Percentiles rank a stretch among this genome's conserved stretches.
Evolutionary conservation across 2,888 invertebrate genomes (phyloP).

Genomic region (Heliconius sara): DNA sequence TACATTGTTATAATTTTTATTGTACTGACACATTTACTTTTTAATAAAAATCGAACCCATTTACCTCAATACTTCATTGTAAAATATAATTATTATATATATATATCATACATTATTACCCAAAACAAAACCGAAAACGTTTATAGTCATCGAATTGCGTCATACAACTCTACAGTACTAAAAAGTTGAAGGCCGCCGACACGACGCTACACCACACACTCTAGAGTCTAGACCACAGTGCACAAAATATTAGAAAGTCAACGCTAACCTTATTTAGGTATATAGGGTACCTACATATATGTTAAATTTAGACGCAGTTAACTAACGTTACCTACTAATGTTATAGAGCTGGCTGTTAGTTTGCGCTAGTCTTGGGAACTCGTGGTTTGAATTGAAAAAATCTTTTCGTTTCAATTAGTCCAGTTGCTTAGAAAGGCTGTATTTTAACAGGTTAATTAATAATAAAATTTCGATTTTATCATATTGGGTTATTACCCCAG

Average conservation of each 20-base stretch:
- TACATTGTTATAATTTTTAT: too few species aligned
- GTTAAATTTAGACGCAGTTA: not conserved
- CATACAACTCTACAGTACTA: constrained; percentile 29
- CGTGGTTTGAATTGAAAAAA: too few species aligned
- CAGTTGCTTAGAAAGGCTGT: too few species aligned
- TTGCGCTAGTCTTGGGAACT: too few species aligned
- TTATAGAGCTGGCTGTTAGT: too few species aligned
- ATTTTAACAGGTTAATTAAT: too few species aligned
- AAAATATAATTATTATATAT: not conserved
- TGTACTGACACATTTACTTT: not conserved
- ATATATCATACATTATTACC: not conserved
- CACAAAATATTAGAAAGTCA: constrained; percentile 46
- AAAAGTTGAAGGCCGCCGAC: constrained; percentile 44
- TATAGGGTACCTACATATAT: constrained; percentile 5
- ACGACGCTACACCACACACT: constrained; percentile 24
- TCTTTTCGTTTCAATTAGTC: too few species aligned
- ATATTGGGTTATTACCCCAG: too few species aligned
- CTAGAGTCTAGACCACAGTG: constrained; percentile 21
- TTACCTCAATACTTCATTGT: not conserved
- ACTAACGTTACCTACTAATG: not conserved
- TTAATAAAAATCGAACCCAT: not conserved
- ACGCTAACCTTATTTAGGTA: constrained; percentile 17
- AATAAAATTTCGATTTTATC: too few species aligned
- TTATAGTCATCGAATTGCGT: constrained; percentile 31
- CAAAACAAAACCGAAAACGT: not conserved